Evolutionary conservation across 2,797 vertebrate species (phyloP), one percentile per base, ranked within the genome.

Genomic region (Chelon labrosus): DNA sequence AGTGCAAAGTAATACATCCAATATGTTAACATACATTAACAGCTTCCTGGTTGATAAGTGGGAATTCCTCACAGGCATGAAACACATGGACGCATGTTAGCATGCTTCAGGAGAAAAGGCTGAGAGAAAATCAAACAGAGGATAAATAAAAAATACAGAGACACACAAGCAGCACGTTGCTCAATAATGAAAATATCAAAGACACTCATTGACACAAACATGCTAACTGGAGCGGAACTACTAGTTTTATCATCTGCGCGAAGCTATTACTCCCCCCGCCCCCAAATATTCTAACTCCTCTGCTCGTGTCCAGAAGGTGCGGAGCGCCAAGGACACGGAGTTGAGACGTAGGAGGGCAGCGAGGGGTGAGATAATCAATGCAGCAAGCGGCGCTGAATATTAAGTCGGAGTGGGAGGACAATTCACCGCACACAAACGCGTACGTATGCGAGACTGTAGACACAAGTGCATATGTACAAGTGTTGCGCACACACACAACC

Each of bases 301-400:
- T 79, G 69, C 37, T 79, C 8, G 1, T 53, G 73, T 82, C 70
- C 79, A 80, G 85, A 77, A 73, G 83, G 82, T 77, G 56, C 44
- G 17, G 46, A 66, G 49, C 19, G 9, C 78, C 78, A 88, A 89
- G 87, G 90, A 90, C 87, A 80, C 57, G 13, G 61, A 84, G 77
- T 14, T 68, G 68, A 80, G 70, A 87, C 57, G 84, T 77, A 68
- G 85, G 86, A 91, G 81, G 82, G 31, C 77, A 77, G 63, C 54
- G 53, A 84, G 72, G 25, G 70, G 60, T 69, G 80, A 85, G 77
- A 91, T 85, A 90, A 92, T 92, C 88, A 83, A 90, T 89, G 76
- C 89, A 92, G 87, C 77, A 79, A 81, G 69, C 60, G 73, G 66
- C 75, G 10, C 75, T 89, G 88, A 88, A 90, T 90, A 88, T 80